Conservation (phyloP, 2,888 invertebrate genomes). For the Cetonia aurata region DNA sequence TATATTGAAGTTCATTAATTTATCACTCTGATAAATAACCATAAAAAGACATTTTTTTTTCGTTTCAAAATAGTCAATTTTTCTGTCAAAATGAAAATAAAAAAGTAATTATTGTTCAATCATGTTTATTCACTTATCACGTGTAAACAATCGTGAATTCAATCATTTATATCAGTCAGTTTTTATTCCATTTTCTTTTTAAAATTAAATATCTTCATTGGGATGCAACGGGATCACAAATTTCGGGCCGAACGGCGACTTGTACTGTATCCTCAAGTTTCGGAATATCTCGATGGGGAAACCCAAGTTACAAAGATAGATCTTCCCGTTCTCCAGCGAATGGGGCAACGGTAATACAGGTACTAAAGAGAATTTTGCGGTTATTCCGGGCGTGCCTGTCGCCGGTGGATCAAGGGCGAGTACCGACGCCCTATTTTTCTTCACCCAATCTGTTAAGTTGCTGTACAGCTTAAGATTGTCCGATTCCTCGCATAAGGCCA, state of each 20-base stretch:
- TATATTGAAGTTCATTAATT: no score
- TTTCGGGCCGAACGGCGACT: constrained; percentile 87
- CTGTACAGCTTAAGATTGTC: constrained; percentile 66
- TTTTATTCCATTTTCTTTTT: no score
- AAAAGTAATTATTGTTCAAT: no score
- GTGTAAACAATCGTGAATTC: no score
- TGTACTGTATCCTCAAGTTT: constrained; percentile 82
- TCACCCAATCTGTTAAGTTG: constrained; percentile 76
- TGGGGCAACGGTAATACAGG: constrained; percentile 79
- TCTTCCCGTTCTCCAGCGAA: constrained; percentile 75
- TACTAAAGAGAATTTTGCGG: constrained; percentile 77
- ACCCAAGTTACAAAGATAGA: constrained; percentile 88
- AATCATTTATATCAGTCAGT: not conserved
- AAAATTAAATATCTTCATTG: constrained; percentile 52
- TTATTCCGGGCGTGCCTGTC: constrained; percentile 73
- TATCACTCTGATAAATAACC: no score
- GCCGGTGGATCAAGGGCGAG: constrained; percentile 83
- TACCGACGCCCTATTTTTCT: constrained; percentile 78
- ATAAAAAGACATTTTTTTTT: no score
- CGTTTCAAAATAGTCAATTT: no score
- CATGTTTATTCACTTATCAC: no score
- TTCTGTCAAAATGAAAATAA: no score
- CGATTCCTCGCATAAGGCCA: constrained; percentile 69
- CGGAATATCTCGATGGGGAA: constrained; percentile 83
- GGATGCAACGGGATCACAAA: constrained; percentile 82